Base-by-base conservation (phyloP, 2,113 vertebrate species). In the Pyxicephalus adspersus region DNA sequence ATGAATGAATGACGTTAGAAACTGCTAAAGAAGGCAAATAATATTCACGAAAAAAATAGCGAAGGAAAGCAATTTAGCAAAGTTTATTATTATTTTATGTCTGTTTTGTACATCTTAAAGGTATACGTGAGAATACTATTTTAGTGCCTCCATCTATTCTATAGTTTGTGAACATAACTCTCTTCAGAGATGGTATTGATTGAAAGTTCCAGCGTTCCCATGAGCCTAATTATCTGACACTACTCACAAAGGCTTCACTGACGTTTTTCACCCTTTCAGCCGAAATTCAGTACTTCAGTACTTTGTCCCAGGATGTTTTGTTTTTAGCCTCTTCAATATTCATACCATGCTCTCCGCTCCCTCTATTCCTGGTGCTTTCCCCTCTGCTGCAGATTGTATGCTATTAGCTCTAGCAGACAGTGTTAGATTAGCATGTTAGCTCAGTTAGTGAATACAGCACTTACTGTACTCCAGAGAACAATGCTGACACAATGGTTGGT, bases 391-490 rank as follows among this genome's bases (percentile, higher is more conserved):
- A 22, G 54, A 76, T 25, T 76, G 31, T 22, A 76, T 51, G 58
- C 61, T 75, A 75, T 45, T 75, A 61, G 31, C 23, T 22, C 3
- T 18, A 20, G 26, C 54, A 75, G 31, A 45, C 31, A 20, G 34
- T 4, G 38, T 60, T 64, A 23, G 31, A 76, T 76, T 76, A 25
- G 73, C 58, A 64, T 64, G 34, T 61, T 63, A 74, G 54, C 55
- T 45, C 58, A 19, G 58, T 31, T 76, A 64, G 34, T 76, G 50
- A 76, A 76, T 51, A 26, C 29, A 57, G 22, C 22, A 64, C 54
- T 58, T 74, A 57, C 58, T 50, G 31, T 50, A 51, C 73, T 63
- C 58, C 34, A 64, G 73, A 76, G 73, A 76, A 76, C 73, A 76
- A 76, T 76, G 38, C 73, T 63, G 57, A 64, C 31, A 76, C 73